Conservation (phyloP, 2,888 invertebrate genomes). For the Caenorhabditis sp. region DNA sequence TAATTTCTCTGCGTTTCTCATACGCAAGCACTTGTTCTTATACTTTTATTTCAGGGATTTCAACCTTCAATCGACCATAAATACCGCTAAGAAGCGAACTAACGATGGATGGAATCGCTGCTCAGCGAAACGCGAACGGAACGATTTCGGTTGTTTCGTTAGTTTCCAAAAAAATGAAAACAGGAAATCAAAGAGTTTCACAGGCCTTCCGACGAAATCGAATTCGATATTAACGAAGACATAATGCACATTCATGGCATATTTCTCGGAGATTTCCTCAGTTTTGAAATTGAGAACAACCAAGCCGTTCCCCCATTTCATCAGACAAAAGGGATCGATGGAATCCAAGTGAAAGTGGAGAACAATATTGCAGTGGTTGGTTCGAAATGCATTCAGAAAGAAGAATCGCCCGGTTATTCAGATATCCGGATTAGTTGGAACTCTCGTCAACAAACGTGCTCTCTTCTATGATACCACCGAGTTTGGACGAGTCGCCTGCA, state of each 20-base stretch:
- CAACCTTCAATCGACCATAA: too few relatives aligned
- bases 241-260: conserved; percentile 4
- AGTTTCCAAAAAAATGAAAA: too few relatives aligned
- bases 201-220: conserved; percentile 19
- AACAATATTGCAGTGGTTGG: not conserved
- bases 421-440: conserved; percentile 6
- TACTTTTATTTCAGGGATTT: too few relatives aligned
- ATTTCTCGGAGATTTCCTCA: conserved; percentile 8
- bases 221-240: conserved; percentile 19
- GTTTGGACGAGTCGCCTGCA: conserved; percentile 24
- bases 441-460: not conserved
- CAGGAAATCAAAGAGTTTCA: too few relatives aligned
- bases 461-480: conserved; percentile 19
- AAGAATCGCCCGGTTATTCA: not conserved
- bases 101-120: too few relatives aligned
- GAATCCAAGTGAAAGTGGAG: not conserved
- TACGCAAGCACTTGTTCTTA: too few relatives aligned
- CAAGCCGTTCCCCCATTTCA: not conserved
- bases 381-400: not conserved
- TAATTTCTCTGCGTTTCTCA: too few relatives aligned
- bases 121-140: too few relatives aligned
- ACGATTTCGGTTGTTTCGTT: conserved; percentile 30
- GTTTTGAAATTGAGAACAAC: conserved; percentile 11
- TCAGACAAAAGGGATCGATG: not conserved
- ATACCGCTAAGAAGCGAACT: too few relatives aligned